A percentile compares a stretch with the other conserved stretches of the same genome.
Evolutionary conservation across 2,888 invertebrate species (phyloP).

Genomic region (Homarus gammarus): DNA sequence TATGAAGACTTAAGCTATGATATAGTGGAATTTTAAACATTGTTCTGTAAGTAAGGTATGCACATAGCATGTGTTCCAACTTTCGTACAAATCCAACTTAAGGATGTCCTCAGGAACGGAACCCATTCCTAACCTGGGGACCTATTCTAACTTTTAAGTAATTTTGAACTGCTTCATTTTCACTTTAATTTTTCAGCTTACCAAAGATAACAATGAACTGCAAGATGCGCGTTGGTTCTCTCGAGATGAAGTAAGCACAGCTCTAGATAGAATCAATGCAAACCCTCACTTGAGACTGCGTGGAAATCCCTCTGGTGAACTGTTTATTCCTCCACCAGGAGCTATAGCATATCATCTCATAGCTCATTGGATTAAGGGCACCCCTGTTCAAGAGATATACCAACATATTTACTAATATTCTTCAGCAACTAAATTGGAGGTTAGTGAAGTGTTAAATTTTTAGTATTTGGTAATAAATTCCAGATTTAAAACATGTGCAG

Average conservation of each 20-base stretch:
- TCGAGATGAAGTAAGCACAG: constrained; percentile 79
- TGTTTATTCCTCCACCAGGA: constrained; percentile 80
- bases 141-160: too few species aligned
- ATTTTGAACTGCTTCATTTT: not conserved
- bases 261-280: constrained; percentile 59
- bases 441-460: too few species aligned
- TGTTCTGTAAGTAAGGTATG: too few species aligned
- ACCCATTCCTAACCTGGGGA: too few species aligned
- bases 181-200: constrained; percentile 78
- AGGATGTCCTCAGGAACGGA: too few species aligned
- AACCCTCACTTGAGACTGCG: constrained; percentile 62
- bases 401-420: constrained; percentile 62
- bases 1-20: too few species aligned
- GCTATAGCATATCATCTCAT: constrained; percentile 81
- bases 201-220: constrained; percentile 80
- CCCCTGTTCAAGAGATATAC: constrained; percentile 63
- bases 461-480: too few species aligned
- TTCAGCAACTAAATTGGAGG: not conserved
- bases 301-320: constrained; percentile 76
- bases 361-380: constrained; percentile 79
- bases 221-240: constrained; percentile 81
- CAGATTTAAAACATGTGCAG: too few species aligned
- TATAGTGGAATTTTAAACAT: too few species aligned
- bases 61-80: too few species aligned
- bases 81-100: too few species aligned